A percentile compares a stretch with the other conserved stretches of the same genome.
Conservation (phyloP, 2,888 invertebrate species). For the Dione vanillae region DNA sequence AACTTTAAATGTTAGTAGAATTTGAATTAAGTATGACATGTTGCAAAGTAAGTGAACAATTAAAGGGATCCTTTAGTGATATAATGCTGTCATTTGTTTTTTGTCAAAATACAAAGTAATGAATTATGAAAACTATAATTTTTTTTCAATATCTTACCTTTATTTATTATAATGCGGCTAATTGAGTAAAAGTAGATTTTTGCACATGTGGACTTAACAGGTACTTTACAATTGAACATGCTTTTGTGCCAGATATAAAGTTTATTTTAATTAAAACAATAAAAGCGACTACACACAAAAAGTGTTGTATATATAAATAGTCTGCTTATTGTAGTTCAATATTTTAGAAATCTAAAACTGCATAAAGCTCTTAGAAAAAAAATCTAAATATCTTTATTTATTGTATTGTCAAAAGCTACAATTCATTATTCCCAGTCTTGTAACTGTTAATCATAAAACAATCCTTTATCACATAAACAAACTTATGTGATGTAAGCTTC, state of each 20-base stretch:
- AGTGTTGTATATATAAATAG: background rate
- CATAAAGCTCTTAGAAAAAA: slow-evolving; percentile 1
- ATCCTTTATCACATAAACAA: slow-evolving; percentile 9
- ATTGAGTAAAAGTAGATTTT: background rate
- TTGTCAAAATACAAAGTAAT: background rate
- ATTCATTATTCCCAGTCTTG: slow-evolving; percentile 6
- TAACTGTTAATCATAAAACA: slow-evolving; percentile 12
- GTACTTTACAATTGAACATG: background rate
- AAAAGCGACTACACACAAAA: background rate
- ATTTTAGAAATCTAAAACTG: slow-evolving; percentile 7
- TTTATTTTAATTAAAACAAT: background rate
- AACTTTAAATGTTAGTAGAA: background rate
- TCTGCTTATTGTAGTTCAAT: background rate
- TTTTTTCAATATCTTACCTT: background rate
- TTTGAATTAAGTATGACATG: background rate
- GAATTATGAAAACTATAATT: background rate
- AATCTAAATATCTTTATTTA: slow-evolving; percentile 9
- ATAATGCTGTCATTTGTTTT: background rate
- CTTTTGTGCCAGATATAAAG: background rate
- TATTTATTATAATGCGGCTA: background rate
- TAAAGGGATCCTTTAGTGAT: background rate
- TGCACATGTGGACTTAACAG: background rate
- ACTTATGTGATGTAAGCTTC: too few species aligned
- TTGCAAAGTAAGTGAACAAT: too few species aligned
- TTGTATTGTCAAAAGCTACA: slow-evolving; percentile 16